These are phyloP conservation scores for Pantherophis alleghaniensis DNA, from an alignment of 2,797 vertebrate genomes.

Conservation along the genomic window DNA sequence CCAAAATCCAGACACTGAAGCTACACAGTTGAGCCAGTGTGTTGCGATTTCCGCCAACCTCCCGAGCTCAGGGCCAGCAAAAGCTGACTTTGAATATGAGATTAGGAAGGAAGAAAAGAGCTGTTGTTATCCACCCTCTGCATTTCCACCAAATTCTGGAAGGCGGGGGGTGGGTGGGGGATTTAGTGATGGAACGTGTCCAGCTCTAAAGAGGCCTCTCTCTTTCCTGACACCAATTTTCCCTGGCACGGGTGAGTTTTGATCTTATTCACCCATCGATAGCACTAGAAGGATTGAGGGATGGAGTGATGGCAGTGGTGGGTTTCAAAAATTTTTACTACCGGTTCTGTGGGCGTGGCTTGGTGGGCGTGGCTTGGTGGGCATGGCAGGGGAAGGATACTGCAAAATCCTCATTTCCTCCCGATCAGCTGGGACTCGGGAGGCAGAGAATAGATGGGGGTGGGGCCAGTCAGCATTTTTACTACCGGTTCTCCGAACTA, in stretches of 20 bases:
- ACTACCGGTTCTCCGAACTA: too few relatives aligned
- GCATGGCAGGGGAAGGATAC: too few relatives aligned
- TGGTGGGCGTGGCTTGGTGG: too few relatives aligned
- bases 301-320: too few relatives aligned
- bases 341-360: too few relatives aligned
- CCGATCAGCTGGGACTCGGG: too few relatives aligned
- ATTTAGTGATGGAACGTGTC: not conserved
- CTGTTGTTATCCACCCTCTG: conserved; percentile 49
- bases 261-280: not conserved
- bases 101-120: conserved; percentile 63
- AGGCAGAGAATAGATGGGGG: too few relatives aligned
- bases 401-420: too few relatives aligned
- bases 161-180: conserved; percentile 24
- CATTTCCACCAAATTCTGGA: conserved; percentile 16
- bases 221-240: not conserved
- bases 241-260: not conserved
- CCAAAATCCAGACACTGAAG: conserved; percentile 17
- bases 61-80: conserved; percentile 60
- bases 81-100: conserved; percentile 63
- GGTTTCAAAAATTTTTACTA: too few relatives aligned
- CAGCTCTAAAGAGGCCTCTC: conserved; percentile 17
- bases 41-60: conserved; percentile 63
- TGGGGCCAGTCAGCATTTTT: too few relatives aligned
- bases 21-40: conserved; percentile 64
- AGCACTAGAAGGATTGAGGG: not conserved